Evolutionary conservation across 2,113 vertebrate species (phyloP), one percentile per base, ranked within the genome.

Genomic region (Melanocharis versteri): DNA sequence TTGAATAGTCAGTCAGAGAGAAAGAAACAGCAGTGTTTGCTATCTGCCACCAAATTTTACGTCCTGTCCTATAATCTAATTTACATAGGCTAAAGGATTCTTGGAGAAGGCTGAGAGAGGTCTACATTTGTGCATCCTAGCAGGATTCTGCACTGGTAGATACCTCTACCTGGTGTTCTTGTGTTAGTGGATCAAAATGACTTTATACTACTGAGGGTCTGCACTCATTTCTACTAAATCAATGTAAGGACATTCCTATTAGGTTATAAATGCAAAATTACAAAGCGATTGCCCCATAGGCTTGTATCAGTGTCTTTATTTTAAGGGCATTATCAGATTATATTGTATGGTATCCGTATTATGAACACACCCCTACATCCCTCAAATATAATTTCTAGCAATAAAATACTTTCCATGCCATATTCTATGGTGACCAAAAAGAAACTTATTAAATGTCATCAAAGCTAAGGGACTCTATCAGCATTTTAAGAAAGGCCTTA

Each of bases 301-400:
- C 13, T 56, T 20, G 33, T 40, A 28, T 6, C 6, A 37, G 13
- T 14, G 20, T 3, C 8, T n/a, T 64, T 10, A 31, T 40, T 79
- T 87, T 54, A 71, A 40, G 16, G 33, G 30, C 30, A 40, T 21
- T 31, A 44, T 33, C 37, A 77, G 37, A 60, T 26, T 28, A 30
- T 0, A 48, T 3, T 4, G 1, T 26, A 18, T 5, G 11, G 9
- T 28, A 5, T 30, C 40, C 33, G 9, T 14, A 28, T 42, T 42
- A 78, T 8, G 10, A 56, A 27, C 7, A 42, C 10, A 37, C 14
- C 35, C 48, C 21, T 73, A 5, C 26, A 62, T 14, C 26, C 13
- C 14, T 47, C 24, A 9, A 60, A 47, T 20, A 24, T 1, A 30
- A 11, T 14, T 81, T 37, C 27, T 33, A 60, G 24, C n/a, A 62